Evolutionary conservation across 2,888 invertebrate genomes (phyloP).

Genomic region (Drosophila rubida): DNA sequence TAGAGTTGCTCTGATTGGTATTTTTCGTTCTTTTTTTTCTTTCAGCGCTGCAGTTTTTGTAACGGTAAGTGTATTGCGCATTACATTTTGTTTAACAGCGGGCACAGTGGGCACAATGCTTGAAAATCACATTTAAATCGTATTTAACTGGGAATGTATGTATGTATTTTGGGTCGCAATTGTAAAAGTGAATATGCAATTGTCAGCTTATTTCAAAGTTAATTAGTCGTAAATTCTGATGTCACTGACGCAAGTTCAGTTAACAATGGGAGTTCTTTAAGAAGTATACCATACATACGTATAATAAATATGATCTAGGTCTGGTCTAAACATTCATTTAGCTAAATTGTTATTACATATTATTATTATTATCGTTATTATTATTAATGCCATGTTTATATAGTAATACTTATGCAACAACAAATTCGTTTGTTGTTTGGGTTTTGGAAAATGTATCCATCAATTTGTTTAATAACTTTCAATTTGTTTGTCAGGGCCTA

Average conservation of each 20-base stretch:
- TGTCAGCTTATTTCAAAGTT: conserved; percentile 14
- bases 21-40: no score
- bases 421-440: conserved; percentile 68
- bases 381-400: conserved; percentile 20
- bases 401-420: conserved; percentile 63
- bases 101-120: conserved; percentile 9
- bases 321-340: conserved; percentile 74
- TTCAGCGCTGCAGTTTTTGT: not conserved
- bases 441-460: conserved; percentile 22
- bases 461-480: conserved; percentile 37
- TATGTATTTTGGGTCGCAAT: conserved; percentile 35
- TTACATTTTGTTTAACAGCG: not conserved
- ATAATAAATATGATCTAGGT: conserved; percentile 38
- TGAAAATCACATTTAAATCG: conserved; percentile 3
- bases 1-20: no score
- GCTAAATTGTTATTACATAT: conserved; percentile 49
- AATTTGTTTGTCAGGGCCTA: conserved; percentile 37
- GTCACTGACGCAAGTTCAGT: conserved; percentile 26
- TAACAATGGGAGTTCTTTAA: conserved; percentile 39
- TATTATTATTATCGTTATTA: conserved; percentile 25
- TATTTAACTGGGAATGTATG: conserved; percentile 19
- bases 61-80: conserved; percentile 1
- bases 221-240: conserved; percentile 29
- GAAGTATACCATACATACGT: conserved; percentile 19
- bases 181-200: conserved; percentile 37